Base-by-base conservation (phyloP, 2,888 invertebrate species). In the Elysia crispata region DNA sequence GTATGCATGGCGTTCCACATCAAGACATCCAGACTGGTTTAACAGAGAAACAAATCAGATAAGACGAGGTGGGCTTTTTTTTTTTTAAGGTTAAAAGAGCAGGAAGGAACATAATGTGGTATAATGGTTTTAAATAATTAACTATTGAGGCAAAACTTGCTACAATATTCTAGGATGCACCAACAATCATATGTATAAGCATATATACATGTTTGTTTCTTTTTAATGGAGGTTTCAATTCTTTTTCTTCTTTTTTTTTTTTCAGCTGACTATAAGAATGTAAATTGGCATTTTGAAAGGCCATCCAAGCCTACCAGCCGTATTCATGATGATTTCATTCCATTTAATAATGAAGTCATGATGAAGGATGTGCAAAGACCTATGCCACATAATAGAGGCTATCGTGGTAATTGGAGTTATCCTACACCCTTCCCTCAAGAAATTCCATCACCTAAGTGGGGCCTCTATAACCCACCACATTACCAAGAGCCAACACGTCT, bases 11-110 rank as follows among this genome's bases (percentile, higher is more conserved):
- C 83, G 87, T 69, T 82, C 87, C 1, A 86, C 89, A 20, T 89
- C 90, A 8, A 83, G 84, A 28, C 86, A 88, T 31, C 90, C 91
- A 11, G 90, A 91, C 86, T 91, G 91, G 91, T 90, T 88, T 86
- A 86, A 87, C 80, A 85, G 91, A 67, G 78, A 86, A 30, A 86
- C 85, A 18, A 85, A 88, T 69, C 88, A 86, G 6, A 87, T 89
- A 30, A 83, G 88, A 54, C 82, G 89, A 83, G 89, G 88, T 87
- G 80, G 83, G 84, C 33, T 31, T 54, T 20, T 23, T 60, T 23
- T 3, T 15, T 60, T 60, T 60, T 60, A 8, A 3, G 3, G 41
- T 41, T 6, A 41, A 11, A 41, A 41, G 41, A 41, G 41, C 11
- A 41, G 41, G 41, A 41, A 11, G 41, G 41, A 41, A 41, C 3